Conservation (phyloP, 2,113 vertebrate species). For the Limnothrissa miodon region DNA sequence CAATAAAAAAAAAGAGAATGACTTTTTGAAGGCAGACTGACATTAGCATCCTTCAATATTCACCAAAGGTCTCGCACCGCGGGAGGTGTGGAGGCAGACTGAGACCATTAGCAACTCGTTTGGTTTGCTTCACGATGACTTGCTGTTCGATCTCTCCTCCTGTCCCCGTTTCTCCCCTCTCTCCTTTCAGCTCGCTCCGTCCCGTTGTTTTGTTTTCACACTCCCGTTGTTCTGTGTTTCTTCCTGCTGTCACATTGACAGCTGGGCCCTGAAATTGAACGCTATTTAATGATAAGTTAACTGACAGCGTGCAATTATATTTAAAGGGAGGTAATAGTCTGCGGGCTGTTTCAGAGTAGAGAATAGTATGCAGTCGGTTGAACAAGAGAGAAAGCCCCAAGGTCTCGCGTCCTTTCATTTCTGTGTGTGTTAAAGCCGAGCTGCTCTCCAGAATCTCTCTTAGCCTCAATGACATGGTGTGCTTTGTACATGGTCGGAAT, state of each 20-base stretch:
- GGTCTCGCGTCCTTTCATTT: not conserved
- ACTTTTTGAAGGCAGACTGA: constrained; percentile 50
- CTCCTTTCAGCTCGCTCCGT: not conserved
- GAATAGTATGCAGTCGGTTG: not conserved
- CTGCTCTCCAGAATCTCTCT: not conserved
- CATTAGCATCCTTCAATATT: constrained; percentile 58
- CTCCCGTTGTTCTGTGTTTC: not conserved
- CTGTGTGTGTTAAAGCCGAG: not conserved
- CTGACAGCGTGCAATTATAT: constrained; percentile 7
- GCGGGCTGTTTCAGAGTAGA: not conserved
- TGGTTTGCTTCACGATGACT: constrained; percentile 34
- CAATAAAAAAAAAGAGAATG: constrained; percentile 55
- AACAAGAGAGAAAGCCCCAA: not conserved
- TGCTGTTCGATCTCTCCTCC: constrained; percentile 13
- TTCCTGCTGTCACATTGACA: not conserved
- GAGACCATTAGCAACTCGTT: constrained; percentile 50
- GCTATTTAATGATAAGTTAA: constrained; percentile 7
- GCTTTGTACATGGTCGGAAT: not conserved
- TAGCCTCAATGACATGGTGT: not conserved
- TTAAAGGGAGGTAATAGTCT: constrained; percentile 2
- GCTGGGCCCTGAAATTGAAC: not conserved
- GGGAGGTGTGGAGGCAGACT: constrained; percentile 41
- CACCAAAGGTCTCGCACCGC: constrained; percentile 53
- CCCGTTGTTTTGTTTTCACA: not conserved
- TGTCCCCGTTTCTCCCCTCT: not conserved